phyloP scores from a whole-genome alignment of 2,797 vertebrate species.

The Myripristis murdjan region DNA sequence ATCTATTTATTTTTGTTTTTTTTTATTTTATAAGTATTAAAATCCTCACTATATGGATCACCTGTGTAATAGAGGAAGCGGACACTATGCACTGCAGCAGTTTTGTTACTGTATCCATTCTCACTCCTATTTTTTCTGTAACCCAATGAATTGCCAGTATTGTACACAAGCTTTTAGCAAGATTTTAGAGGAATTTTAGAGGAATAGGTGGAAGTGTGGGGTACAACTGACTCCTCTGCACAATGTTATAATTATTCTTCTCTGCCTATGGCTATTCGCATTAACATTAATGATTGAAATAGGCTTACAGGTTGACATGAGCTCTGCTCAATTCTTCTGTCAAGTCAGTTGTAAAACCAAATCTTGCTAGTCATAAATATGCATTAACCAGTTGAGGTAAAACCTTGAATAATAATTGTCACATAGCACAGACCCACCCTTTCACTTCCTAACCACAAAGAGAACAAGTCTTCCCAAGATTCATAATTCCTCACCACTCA shows the following conservation, averaged over 20 bases:
- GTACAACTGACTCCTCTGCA: constrained; percentile 8
- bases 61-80: neutral
- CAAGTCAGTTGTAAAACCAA: constrained; percentile 40
- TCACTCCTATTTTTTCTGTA: constrained; percentile 15
- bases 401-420: constrained; percentile 48
- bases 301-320: constrained; percentile 44
- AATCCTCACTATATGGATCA: neutral
- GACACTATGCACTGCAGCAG: constrained; percentile 9
- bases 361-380: constrained; percentile 49
- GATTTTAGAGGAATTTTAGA: too few relatives aligned
- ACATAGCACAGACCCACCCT: neutral
- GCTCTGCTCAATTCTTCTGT: constrained; percentile 22
- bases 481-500: neutral
- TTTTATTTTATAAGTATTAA: neutral
- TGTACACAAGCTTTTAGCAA: too few relatives aligned
- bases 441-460: neutral
- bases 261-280: constrained; percentile 18
- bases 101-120: neutral
- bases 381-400: constrained; percentile 19
- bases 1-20: too few relatives aligned
- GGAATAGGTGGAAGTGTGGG: neutral
- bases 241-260: constrained; percentile 30
- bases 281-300: constrained; percentile 34
- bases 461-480: neutral
- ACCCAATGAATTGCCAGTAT: constrained; percentile 13